Percentiles rank a stretch among this genome's conserved stretches.
Evolutionary conservation across 2,888 invertebrate genomes (phyloP).

Genomic region (Drymonia ruficornis): DNA sequence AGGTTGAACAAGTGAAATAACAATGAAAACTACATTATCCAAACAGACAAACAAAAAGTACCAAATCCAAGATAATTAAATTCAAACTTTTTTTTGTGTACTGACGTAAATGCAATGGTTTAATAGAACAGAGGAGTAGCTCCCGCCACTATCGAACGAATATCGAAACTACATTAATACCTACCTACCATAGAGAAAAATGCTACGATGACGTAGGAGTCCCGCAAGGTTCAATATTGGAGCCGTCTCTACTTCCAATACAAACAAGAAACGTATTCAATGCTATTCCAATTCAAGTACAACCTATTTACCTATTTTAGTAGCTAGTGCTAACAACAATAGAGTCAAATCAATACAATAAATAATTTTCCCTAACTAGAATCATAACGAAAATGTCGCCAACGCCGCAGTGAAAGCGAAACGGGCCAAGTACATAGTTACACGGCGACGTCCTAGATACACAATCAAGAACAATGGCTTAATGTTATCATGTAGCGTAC

Average conservation of each 20-base stretch:
- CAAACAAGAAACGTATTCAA: neutral
- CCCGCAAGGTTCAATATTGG: neutral
- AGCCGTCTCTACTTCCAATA: neutral
- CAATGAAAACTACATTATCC: too few relatives aligned
- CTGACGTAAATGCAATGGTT: neutral
- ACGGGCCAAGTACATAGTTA: constrained; percentile 23
- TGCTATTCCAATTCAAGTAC: neutral
- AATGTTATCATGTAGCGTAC: constrained; percentile 19
- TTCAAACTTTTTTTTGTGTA: neutral
- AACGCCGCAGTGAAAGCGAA: constrained; percentile 33
- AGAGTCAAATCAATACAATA: neutral
- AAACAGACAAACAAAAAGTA: too few relatives aligned
- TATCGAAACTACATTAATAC: too few relatives aligned
- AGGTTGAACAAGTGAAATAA: too few relatives aligned
- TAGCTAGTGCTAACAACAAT: neutral
- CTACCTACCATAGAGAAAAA: neutral
- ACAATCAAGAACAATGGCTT: constrained; percentile 30
- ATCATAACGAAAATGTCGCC: constrained; percentile 14
- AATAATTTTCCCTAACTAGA: neutral
- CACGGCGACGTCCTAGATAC: constrained; percentile 29
- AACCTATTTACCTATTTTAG: neutral
- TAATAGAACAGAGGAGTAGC: too few relatives aligned
- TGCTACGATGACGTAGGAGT: too few relatives aligned
- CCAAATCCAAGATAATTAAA: too few relatives aligned
- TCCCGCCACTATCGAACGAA: too few relatives aligned